Evolutionary conservation across 2,888 invertebrate species (phyloP).

Genomic region (Chalcosyrphus nemorum): DNA sequence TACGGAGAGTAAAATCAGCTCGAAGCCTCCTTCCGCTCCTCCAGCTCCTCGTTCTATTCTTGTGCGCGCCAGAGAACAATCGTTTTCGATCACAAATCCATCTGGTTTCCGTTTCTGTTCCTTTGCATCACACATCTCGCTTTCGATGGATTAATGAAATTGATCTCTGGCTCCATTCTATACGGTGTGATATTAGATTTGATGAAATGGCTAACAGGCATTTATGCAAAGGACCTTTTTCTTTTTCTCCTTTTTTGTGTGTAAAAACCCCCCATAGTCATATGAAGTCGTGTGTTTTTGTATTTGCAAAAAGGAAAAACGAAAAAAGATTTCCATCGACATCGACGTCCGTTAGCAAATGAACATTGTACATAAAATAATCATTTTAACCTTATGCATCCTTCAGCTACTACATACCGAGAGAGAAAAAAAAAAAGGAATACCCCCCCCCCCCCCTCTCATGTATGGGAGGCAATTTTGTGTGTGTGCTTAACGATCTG

Average conservation of each 20-base stretch:
- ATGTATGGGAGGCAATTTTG: conserved; percentile 12
- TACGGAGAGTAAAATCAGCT: conserved; percentile 32
- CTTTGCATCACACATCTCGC: conserved; percentile 35
- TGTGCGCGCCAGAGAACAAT: conserved; percentile 30
- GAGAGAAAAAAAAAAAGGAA: too few species aligned
- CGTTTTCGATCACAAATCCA: conserved; percentile 72
- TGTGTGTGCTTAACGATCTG: conserved; percentile 72
- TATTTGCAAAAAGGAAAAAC: background rate
- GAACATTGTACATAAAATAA: conserved; percentile 69
- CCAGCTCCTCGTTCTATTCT: too few species aligned
- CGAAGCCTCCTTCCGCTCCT: background rate
- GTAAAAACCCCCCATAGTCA: background rate
- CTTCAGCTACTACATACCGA: conserved; percentile 24
- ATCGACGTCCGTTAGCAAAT: conserved; percentile 47
- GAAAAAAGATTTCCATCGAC: conserved; percentile 4
- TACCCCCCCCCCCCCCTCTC: background rate
- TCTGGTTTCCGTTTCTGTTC: conserved; percentile 61
- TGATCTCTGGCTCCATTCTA: conserved; percentile 55
- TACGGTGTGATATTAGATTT: conserved; percentile 67
- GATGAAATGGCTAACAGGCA: conserved; percentile 71
- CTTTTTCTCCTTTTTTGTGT: background rate
- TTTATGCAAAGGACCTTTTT: conserved; percentile 68
- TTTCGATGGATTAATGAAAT: conserved; percentile 69
- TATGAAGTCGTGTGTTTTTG: background rate
- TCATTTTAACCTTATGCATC: conserved; percentile 70